A percentile compares a stretch with the other conserved stretches of the same genome.
phyloP scores from a whole-genome alignment of 2,888 invertebrate genomes.

The Dynastes tityus region DNA sequence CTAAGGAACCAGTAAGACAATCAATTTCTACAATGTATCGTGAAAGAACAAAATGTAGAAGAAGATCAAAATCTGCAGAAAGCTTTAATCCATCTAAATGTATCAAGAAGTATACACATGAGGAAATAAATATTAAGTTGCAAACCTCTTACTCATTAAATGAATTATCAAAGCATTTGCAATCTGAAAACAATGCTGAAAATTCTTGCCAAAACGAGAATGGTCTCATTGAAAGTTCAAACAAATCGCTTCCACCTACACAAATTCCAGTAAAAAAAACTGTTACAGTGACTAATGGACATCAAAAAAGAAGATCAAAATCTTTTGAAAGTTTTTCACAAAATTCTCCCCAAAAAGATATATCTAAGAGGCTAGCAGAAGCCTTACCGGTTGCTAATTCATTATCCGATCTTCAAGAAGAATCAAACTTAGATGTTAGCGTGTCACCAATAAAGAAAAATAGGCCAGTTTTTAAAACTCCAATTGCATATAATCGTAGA shows the following conservation, averaged over 20 bases:
- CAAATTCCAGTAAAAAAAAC: background rate
- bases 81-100: constrained; percentile 28
- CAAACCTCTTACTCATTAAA: background rate
- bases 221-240: background rate
- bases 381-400: background rate
- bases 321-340: background rate
- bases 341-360: constrained; percentile 19
- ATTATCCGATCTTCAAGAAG: background rate
- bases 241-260: background rate
- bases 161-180: constrained; percentile 50
- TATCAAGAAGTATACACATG: background rate
- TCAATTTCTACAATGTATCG: constrained; percentile 9
- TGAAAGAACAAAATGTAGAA: background rate
- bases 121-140: background rate
- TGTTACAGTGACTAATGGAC: background rate
- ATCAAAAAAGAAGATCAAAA: background rate
- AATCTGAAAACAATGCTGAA: constrained; percentile 54
- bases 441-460: constrained; percentile 22
- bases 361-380: background rate
- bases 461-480: constrained; percentile 50
- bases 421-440: background rate
- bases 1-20: background rate
- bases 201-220: constrained; percentile 35
- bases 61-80: constrained; percentile 35
- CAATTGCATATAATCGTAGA: constrained; percentile 46